Percentiles rank a stretch among this genome's conserved stretches.
Evolutionary conservation across 1,140 invertebrate species (phyloP).

Genomic region (Drosophila fuyamai): DNA sequence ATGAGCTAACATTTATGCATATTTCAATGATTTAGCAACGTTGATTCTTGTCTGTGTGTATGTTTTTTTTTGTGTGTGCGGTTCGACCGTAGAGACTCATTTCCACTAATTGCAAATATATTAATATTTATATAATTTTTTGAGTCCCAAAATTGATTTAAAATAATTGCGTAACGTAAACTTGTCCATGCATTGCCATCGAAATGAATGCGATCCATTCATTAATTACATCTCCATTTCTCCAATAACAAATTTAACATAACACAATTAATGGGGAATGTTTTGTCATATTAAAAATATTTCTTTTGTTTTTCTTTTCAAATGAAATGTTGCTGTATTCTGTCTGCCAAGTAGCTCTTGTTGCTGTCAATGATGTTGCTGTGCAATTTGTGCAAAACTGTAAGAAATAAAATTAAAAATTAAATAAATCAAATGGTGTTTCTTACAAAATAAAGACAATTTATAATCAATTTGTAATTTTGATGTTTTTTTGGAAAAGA

Average conservation of each 20-base stretch:
- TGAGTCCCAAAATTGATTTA: constrained; percentile 79
- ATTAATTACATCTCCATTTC: constrained; percentile 26
- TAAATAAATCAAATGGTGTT: constrained; percentile 43
- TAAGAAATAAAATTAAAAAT: constrained; percentile 40
- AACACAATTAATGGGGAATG: constrained; percentile 47
- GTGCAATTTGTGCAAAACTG: constrained; percentile 66
- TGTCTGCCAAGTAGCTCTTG: constrained; percentile 61
- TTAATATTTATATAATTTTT: constrained; percentile 41
- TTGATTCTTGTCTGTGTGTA: constrained; percentile 25
- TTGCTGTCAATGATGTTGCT: constrained; percentile 45
- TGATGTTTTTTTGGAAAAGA: no score
- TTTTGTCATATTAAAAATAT: constrained; percentile 27
- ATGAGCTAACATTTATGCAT: constrained; percentile 77
- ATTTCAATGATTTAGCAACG: constrained; percentile 56
- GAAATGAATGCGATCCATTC: constrained; percentile 19
- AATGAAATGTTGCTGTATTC: constrained; percentile 58
- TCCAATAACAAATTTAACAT: constrained; percentile 54
- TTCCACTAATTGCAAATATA: constrained; percentile 52
- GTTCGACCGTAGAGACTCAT: constrained; percentile 79
- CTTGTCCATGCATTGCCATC: constrained; percentile 21
- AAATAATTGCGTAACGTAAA: constrained; percentile 72
- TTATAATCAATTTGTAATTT: neutral
- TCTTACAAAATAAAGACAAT: constrained; percentile 14
- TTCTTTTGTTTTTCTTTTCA: constrained; percentile 22
- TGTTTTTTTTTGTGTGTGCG: constrained; percentile 55